Percentiles rank a stretch among this genome's conserved stretches.
Evolutionary conservation across 1,140 invertebrate genomes (phyloP).

Genomic region (Druon quercuslanigerum): DNA sequence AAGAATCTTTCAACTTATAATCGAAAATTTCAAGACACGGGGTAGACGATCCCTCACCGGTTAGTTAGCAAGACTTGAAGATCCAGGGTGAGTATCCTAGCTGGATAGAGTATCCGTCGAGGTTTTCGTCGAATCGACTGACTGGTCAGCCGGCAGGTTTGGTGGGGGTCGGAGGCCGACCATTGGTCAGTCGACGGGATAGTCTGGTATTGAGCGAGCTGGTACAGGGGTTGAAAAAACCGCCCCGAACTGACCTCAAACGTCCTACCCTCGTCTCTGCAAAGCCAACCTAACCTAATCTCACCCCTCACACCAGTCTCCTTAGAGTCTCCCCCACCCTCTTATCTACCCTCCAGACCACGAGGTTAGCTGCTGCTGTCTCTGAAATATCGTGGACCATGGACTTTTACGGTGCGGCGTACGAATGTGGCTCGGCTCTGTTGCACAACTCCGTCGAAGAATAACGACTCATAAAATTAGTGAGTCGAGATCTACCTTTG

Average conservation of each 20-base stretch:
- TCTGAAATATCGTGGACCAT: conserved; percentile 24
- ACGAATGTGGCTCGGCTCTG: background rate
- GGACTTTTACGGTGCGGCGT: background rate
- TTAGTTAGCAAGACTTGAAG: conserved; percentile 71
- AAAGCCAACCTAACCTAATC: conserved; percentile 69
- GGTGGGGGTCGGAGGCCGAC: conserved; percentile 68
- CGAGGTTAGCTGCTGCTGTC: conserved; percentile 16
- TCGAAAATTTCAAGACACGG: conserved; percentile 58
- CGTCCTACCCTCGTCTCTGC: conserved; percentile 74
- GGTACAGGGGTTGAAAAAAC: conserved; percentile 73
- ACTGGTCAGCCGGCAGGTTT: conserved; percentile 66
- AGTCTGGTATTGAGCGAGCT: conserved; percentile 72
- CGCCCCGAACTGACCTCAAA: conserved; percentile 75
- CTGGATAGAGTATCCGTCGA: conserved; percentile 70
- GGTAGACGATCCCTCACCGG: conserved; percentile 68
- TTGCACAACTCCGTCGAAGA: background rate
- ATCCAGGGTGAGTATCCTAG: conserved; percentile 65
- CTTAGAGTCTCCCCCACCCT: conserved; percentile 33
- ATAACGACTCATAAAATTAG: conserved; percentile 28
- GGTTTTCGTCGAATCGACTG: conserved; percentile 70
- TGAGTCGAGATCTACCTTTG: background rate
- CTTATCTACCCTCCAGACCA: conserved; percentile 19
- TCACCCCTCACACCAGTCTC: conserved; percentile 49
- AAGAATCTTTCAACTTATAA: background rate
- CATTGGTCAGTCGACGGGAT: conserved; percentile 73